Base-by-base conservation (phyloP, 2,888 invertebrate species). In the Nemoura dubitans region DNA sequence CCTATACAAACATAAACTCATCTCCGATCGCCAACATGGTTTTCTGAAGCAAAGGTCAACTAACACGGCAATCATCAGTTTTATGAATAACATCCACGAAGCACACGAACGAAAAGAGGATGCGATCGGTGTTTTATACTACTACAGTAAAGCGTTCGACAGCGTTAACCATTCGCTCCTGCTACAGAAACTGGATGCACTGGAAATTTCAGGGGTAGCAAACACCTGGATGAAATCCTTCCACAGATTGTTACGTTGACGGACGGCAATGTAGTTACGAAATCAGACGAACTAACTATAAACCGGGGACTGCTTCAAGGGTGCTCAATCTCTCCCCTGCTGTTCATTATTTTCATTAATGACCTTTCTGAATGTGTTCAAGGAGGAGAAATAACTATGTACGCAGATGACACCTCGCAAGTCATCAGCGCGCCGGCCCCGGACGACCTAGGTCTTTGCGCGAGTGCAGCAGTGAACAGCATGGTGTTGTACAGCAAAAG, bases 161-260 rank as follows among this genome's bases (percentile, higher is more conserved):
- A 28, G 5, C 14, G 80, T 80, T 80, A 27, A 25, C n/a, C n/a
- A n/a, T n/a, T n/a, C n/a, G n/a, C n/a, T n/a, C n/a, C n/a, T n/a
- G n/a, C n/a, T n/a, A n/a, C 28, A 29, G 21, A 78, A 80, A 80
- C 14, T 80, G 14, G 28, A 80, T 5, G 14, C 6, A 28, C 28
- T 28, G 28, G 80, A 27, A 26, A 80, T 80, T 80, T 21, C 14
- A 25, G 80, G 80, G 6, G 28, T 80, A 5, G 26, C 80, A 3
- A 27, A 80, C 27, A 6, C 21, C 14, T 80, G 80, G 80, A 78
- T 28, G 7, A 86, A 42, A 80, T 86, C 27, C 42, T 59, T 76
- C 59, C 25, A 25, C 36, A 42, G 28, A 28, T 80, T 25, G 80
- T 80, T 10, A 36, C 36, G 5, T 10, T 36, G 36, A 36, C 36